Evolutionary conservation across 2,888 invertebrate species (phyloP).

Genomic region (Phaonia tiefii): DNA sequence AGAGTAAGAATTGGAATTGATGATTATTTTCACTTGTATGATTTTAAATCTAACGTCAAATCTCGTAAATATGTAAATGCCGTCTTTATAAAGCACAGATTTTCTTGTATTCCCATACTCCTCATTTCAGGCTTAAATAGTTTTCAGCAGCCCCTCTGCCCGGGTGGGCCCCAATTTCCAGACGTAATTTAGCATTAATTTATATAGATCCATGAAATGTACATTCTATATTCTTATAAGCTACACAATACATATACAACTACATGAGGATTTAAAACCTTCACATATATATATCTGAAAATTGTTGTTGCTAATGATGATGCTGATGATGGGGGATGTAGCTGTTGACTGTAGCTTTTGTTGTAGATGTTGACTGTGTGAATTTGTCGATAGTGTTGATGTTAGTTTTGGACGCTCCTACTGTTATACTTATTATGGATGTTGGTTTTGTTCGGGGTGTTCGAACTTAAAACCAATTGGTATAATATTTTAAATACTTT

Average conservation of each 20-base stretch:
- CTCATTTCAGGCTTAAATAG: neutral
- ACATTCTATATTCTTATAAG: neutral
- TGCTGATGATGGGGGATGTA: neutral
- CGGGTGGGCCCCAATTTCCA: neutral
- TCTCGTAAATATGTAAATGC: too few relatives aligned
- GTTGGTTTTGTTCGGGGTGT: neutral
- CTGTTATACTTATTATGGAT: too few relatives aligned
- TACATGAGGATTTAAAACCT: neutral
- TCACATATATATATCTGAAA: neutral
- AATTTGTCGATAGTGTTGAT: neutral
- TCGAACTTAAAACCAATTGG: slow-evolving; percentile 18
- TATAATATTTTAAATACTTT: slow-evolving; percentile 13
- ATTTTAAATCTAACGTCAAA: too few relatives aligned
- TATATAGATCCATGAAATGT: neutral
- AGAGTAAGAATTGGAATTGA: too few relatives aligned
- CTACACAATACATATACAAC: neutral
- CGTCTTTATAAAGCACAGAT: too few relatives aligned
- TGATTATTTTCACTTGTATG: too few relatives aligned
- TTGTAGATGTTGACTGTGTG: neutral
- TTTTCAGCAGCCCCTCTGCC: slow-evolving; percentile 11
- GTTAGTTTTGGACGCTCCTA: neutral
- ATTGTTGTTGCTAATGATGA: neutral
- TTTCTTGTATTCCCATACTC: neutral
- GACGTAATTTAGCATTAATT: slow-evolving; percentile 14
- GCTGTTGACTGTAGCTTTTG: neutral